Evolutionary conservation across 2,797 vertebrate species (phyloP).

Genomic region (Bryconaethiops microstoma): DNA sequence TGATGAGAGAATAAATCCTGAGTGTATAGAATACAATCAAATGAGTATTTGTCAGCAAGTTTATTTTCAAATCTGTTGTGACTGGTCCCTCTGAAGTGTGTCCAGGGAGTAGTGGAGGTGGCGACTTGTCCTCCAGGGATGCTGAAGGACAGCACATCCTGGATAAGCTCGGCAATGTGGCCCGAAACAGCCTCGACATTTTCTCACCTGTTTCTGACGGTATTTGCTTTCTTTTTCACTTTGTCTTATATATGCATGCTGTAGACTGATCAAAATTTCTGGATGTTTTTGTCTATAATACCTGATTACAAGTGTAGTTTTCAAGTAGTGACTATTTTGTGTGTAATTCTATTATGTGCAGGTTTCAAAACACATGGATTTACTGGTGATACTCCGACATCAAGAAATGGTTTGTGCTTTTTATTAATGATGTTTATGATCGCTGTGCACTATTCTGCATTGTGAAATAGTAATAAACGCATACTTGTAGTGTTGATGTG

Average conservation of each 20-base stretch:
- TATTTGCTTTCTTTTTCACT: conserved; percentile 58
- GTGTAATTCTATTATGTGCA: conserved; percentile 15
- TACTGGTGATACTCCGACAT: conserved; percentile 49
- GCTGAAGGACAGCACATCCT: conserved; percentile 73
- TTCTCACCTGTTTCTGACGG: conserved; percentile 88
- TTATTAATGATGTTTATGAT: not conserved
- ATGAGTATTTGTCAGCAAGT: not conserved
- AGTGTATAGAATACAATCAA: too few relatives aligned
- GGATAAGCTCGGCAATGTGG: conserved; percentile 70
- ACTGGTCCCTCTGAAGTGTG: not conserved
- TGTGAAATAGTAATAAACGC: not conserved
- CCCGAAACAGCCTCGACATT: conserved; percentile 83
- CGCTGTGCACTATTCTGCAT: not conserved
- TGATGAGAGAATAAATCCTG: too few relatives aligned
- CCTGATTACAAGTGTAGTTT: not conserved
- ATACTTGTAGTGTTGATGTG: not conserved
- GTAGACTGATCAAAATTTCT: not conserved
- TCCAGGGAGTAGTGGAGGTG: conserved; percentile 66
- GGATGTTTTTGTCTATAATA: not conserved
- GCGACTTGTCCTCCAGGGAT: conserved; percentile 79
- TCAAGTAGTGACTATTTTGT: not conserved
- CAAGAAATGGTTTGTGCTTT: conserved; percentile 53
- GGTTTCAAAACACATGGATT: conserved; percentile 52
- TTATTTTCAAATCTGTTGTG: not conserved
- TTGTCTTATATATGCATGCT: not conserved